A percentile compares a stretch with the other conserved stretches of the same genome.
phyloP scores from a whole-genome alignment of 2,797 vertebrate species.

The Melanitta fusca region DNA sequence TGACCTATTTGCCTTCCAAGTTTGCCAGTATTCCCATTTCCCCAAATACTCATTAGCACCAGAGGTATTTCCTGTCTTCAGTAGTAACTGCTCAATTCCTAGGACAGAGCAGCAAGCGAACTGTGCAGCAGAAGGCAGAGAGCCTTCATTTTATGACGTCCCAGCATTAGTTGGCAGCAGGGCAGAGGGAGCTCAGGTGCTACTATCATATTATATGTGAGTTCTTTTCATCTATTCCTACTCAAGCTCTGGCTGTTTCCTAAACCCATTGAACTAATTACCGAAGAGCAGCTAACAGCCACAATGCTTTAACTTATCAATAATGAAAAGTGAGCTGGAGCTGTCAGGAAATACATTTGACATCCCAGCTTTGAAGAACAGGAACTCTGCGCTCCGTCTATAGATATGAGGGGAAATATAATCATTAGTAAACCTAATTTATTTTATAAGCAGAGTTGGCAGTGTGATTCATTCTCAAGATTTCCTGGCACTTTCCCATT shows the following conservation, averaged over 20 bases:
- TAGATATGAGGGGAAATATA: constrained; percentile 44
- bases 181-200: constrained; percentile 3
- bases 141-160: background rate
- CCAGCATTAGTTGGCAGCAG: background rate
- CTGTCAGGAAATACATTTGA: constrained; percentile 62
- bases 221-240: background rate
- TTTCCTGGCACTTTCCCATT: constrained; percentile 40
- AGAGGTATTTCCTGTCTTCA: background rate
- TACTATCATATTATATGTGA: background rate
- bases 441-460: constrained; percentile 56
- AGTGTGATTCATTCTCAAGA: constrained; percentile 45
- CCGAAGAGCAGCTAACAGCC: constrained; percentile 30
- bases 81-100: background rate
- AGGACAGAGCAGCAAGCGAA: background rate
- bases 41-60: background rate
- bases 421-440: constrained; percentile 63
- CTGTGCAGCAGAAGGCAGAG: background rate
- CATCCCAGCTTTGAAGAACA: constrained; percentile 22
- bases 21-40: background rate
- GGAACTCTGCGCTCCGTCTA: constrained; percentile 14
- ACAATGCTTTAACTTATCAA: constrained; percentile 17
- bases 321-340: constrained; percentile 56
- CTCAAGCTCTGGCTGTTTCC: constrained; percentile 11
- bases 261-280: constrained; percentile 48
- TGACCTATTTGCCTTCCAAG: background rate